Conservation (phyloP, 2,888 invertebrate species). For the Tanytarsus gracilentus region DNA sequence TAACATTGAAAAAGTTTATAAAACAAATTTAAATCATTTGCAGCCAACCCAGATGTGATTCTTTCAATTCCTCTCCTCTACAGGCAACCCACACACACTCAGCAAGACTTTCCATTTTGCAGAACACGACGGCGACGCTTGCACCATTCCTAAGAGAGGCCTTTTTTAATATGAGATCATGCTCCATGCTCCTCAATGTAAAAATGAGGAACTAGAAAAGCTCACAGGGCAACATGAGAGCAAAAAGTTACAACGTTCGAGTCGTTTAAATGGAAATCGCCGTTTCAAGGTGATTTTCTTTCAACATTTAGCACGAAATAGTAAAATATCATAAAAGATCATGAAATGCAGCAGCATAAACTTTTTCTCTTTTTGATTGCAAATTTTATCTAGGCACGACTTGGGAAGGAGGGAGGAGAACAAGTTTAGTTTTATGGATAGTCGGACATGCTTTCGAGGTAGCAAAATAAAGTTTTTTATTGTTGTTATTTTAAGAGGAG, state of each 20-base stretch:
- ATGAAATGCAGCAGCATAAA: slow-evolving; percentile 20
- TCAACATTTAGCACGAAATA: slow-evolving; percentile 27
- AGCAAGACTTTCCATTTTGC: neutral
- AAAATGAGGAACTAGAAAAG: slow-evolving; percentile 28
- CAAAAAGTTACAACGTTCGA: neutral
- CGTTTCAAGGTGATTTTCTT: slow-evolving; percentile 27
- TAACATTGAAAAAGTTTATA: no score
- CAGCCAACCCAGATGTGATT: no score
- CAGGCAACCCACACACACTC: neutral
- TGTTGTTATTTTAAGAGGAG: no score
- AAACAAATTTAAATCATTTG: no score
- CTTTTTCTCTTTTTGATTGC: no score
- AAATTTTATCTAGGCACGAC: no score
- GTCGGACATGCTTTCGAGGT: no score
- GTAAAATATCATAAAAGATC: slow-evolving; percentile 26
- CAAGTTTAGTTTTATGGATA: no score
- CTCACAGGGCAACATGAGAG: slow-evolving; percentile 3
- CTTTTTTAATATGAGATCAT: slow-evolving; percentile 19
- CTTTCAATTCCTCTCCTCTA: neutral
- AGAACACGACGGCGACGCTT: neutral
- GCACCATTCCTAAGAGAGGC: neutral
- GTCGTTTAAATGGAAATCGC: slow-evolving; percentile 11
- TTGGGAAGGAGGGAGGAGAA: no score
- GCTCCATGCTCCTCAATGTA: slow-evolving; percentile 25
- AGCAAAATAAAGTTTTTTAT: no score